These are phyloP conservation scores for Globia sparganii DNA, from an alignment of 2,888 invertebrate species.

Conservation along the genomic window DNA sequence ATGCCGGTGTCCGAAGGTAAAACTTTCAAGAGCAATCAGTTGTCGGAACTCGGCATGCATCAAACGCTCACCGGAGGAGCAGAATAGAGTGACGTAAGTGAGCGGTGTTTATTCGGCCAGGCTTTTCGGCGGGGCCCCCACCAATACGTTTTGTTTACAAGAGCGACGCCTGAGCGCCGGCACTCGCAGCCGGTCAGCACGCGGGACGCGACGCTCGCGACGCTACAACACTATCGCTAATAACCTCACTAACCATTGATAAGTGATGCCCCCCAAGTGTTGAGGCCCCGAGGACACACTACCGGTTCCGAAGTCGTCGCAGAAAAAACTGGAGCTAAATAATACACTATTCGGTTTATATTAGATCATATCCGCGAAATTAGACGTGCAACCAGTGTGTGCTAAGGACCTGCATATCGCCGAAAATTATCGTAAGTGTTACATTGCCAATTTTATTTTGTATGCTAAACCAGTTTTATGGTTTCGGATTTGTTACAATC, in stretches of 20 bases:
- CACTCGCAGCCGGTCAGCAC: slow-evolving; percentile 86
- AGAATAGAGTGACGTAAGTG: slow-evolving; percentile 86
- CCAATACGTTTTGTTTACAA: slow-evolving; percentile 89
- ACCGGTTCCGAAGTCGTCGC: slow-evolving; percentile 69
- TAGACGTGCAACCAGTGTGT: slow-evolving; percentile 77
- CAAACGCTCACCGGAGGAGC: slow-evolving; percentile 70
- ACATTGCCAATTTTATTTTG: slow-evolving; percentile 68
- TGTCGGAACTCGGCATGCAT: slow-evolving; percentile 66
- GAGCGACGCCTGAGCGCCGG: slow-evolving; percentile 84
- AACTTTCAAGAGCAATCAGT: slow-evolving; percentile 60
- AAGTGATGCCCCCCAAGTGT: slow-evolving; percentile 76
- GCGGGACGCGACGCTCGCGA: slow-evolving; percentile 82
- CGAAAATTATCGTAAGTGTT: slow-evolving; percentile 82
- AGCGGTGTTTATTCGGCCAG: slow-evolving; percentile 83
- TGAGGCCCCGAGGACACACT: slow-evolving; percentile 69
- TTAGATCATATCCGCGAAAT: slow-evolving; percentile 71
- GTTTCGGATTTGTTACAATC: slow-evolving; percentile 69
- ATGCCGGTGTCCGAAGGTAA: slow-evolving; percentile 52
- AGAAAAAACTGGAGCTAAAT: slow-evolving; percentile 72
- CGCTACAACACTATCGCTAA: slow-evolving; percentile 67
- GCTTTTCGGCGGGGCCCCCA: slow-evolving; percentile 90
- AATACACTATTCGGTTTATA: slow-evolving; percentile 61
- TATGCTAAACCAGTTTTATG: slow-evolving; percentile 69
- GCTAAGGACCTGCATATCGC: slow-evolving; percentile 75
- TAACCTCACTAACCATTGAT: slow-evolving; percentile 72